A percentile compares a stretch with the other conserved stretches of the same genome.
These are phyloP conservation scores for Leptobrachium leishanense DNA, from an alignment of 2,113 vertebrate genomes.

Conservation along the genomic window DNA sequence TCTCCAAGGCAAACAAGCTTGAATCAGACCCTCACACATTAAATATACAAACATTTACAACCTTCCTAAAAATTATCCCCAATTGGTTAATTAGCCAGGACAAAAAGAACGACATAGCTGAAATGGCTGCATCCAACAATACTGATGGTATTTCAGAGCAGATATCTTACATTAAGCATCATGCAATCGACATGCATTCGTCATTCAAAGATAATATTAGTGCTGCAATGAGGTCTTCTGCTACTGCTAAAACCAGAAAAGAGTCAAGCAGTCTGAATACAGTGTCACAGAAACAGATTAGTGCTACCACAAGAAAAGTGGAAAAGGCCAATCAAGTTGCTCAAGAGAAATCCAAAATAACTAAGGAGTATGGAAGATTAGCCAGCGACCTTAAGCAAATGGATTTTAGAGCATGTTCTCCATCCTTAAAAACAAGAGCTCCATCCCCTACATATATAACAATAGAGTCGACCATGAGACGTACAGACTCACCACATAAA, in stretches of 20 bases:
- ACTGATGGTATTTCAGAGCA: slow-evolving; percentile 67
- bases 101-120: slow-evolving; percentile 64
- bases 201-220: slow-evolving; percentile 64
- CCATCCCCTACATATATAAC: slow-evolving; percentile 85
- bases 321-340: slow-evolving; percentile 56
- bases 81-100: slow-evolving; percentile 68
- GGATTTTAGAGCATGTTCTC: slow-evolving; percentile 64
- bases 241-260: slow-evolving; percentile 62
- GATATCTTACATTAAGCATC: slow-evolving; percentile 63
- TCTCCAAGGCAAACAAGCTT: slow-evolving; percentile 70
- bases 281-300: slow-evolving; percentile 62
- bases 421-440: slow-evolving; percentile 69
- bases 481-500: slow-evolving; percentile 69
- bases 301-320: slow-evolving; percentile 63
- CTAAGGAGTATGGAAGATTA: slow-evolving; percentile 60
- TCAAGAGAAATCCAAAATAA: slow-evolving; percentile 58
- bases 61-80: slow-evolving; percentile 67
- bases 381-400: slow-evolving; percentile 54
- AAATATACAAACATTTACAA: slow-evolving; percentile 65
- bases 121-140: slow-evolving; percentile 57
- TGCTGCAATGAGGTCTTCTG: slow-evolving; percentile 65
- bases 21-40: slow-evolving; percentile 66
- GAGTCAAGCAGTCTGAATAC: slow-evolving; percentile 42
- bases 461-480: slow-evolving; percentile 75
- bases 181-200: slow-evolving; percentile 63